Percentiles rank a stretch among this genome's conserved stretches.
Evolutionary conservation across 2,888 invertebrate genomes (phyloP).

Genomic region (Aleiodes leptofemur): DNA sequence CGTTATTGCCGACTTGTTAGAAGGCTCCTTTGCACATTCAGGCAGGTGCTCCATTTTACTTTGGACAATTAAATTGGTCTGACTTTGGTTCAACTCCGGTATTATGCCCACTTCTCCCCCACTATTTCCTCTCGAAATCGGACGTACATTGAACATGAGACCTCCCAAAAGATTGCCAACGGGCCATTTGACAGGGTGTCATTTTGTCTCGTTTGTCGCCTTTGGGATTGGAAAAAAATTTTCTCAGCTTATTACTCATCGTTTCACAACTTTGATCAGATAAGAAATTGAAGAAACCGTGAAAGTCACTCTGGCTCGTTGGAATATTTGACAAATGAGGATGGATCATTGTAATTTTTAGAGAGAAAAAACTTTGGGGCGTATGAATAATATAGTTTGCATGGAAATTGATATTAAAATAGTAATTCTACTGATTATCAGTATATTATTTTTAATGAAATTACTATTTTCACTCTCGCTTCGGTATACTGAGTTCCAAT

Average conservation of each 20-base stretch:
- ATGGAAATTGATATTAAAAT: background rate
- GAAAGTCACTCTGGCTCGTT: constrained; percentile 11
- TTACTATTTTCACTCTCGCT: background rate
- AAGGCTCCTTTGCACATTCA: constrained; percentile 49
- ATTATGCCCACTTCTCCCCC: constrained; percentile 58
- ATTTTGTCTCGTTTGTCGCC: constrained; percentile 13
- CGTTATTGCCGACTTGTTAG: constrained; percentile 74
- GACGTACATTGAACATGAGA: constrained; percentile 1
- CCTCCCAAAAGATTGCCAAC: constrained; percentile 23
- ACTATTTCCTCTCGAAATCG: constrained; percentile 40
- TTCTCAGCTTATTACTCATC: constrained; percentile 1
- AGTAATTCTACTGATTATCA: too few relatives aligned
- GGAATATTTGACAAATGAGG: constrained; percentile 5
- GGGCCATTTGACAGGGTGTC: constrained; percentile 28
- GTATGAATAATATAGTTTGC: too few relatives aligned
- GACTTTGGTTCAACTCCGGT: constrained; percentile 52
- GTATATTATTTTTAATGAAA: too few relatives aligned
- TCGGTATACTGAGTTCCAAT: background rate
- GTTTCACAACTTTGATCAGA: constrained; percentile 8
- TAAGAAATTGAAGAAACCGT: constrained; percentile 9
- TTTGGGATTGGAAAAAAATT: constrained; percentile 7
- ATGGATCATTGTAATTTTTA: constrained; percentile 12
- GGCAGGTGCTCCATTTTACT: constrained; percentile 74
- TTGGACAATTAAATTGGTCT: constrained; percentile 74
- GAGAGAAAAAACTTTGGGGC: background rate